phyloP scores from a whole-genome alignment of 2,113 vertebrate genomes.

The Calypte anna region DNA sequence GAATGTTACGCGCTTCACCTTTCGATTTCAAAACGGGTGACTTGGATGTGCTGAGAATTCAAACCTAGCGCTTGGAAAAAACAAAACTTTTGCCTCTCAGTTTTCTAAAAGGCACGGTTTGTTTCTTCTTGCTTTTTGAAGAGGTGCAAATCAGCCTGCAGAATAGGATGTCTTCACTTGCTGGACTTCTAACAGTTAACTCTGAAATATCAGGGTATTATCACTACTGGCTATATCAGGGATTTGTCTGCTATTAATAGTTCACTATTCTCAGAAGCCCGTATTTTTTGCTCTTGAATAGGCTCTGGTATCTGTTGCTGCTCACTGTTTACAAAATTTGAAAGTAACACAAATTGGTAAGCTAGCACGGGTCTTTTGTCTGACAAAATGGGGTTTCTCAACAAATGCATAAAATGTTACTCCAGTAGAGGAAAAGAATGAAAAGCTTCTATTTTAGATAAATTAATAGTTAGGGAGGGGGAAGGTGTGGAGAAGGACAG shows the following conservation, averaged over 20 bases:
- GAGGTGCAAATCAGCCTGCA: neutral
- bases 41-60: neutral
- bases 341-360: neutral
- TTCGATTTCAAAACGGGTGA: neutral
- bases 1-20: neutral
- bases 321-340: constrained; percentile 56
- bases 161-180: neutral
- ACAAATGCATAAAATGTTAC: neutral
- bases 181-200: constrained; percentile 67
- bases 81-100: constrained; percentile 2
- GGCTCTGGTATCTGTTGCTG: constrained; percentile 41
- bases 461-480: neutral
- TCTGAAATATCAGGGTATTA: constrained; percentile 57
- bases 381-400: neutral
- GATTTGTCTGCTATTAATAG: constrained; percentile 81
- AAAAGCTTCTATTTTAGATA: neutral
- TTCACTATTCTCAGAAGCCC: constrained; percentile 45
- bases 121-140: neutral
- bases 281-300: constrained; percentile 47
- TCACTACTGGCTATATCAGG: constrained; percentile 50
- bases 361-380: neutral
- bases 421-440: neutral
- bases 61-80: neutral
- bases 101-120: neutral
- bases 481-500: neutral